Evolutionary conservation across 2,888 invertebrate species (phyloP).

Genomic region (Chymomyza procnemis): DNA sequence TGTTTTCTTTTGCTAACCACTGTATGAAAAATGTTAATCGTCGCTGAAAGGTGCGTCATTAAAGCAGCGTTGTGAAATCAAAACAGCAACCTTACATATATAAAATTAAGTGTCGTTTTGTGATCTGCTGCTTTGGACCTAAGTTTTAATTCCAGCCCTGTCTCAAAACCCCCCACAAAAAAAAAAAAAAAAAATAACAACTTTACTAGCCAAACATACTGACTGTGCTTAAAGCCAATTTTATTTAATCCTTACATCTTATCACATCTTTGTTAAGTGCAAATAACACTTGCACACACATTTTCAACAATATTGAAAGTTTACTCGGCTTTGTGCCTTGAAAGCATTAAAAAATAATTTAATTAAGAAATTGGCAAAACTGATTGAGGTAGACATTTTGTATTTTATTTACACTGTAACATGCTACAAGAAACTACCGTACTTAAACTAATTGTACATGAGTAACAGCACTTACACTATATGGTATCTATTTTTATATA

Average conservation of each 20-base stretch:
- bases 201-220: too few relatives aligned
- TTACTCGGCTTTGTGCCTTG: background rate
- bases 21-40: too few relatives aligned
- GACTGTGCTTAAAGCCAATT: background rate
- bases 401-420: background rate
- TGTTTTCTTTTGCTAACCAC: too few relatives aligned
- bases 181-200: too few relatives aligned
- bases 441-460: constrained; percentile 36
- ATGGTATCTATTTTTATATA: background rate
- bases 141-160: too few relatives aligned
- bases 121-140: too few relatives aligned
- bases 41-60: too few relatives aligned
- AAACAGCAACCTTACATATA: too few relatives aligned
- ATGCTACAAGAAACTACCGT: background rate
- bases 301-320: background rate
- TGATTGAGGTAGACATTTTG: background rate
- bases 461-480: constrained; percentile 26
- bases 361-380: background rate
- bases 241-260: background rate
- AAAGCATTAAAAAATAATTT: background rate
- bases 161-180: too few relatives aligned
- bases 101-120: too few relatives aligned
- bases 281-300: background rate
- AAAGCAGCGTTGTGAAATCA: too few relatives aligned
- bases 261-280: too few relatives aligned